Base-by-base conservation (phyloP, 2,797 vertebrate genomes). In the Betta splendens region DNA sequence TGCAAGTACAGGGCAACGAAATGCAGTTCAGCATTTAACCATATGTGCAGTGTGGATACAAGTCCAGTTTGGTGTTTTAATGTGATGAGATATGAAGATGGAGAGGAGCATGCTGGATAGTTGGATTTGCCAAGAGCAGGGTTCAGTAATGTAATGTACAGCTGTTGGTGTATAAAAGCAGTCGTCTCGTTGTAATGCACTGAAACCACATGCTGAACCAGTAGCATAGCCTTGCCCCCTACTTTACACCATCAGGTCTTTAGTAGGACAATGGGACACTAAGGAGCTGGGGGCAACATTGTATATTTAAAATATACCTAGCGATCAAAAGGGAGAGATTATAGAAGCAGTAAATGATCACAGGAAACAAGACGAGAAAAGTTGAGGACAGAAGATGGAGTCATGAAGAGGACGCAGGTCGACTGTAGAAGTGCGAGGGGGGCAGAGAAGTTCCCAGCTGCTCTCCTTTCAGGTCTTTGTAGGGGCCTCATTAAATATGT, bases 401-500 rank as follows among this genome's bases (percentile, higher is more conserved):
- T 52, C 42, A 56, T 10, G 26, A 39, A 7, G 54, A 38, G 52
- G 23, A 42, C 5, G 22, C 52, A 50, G 55, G 31, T 21, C 35
- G 17, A 9, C 28, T 9, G 26, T 28, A 28, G 9, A 10, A 13
- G 7, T 25, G 16, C 43, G n/a, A 25, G 35, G 23, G 48, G 46
- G n/a, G n/a, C 36, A 35, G 32, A 52, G 68, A 46, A 69, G 64
- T 84, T 76, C 69, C 54, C 69, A 71, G 77, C 80, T 78, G 86
- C 77, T 84, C 72, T 79, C 77, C 84, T 89, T 80, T 72, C 77
- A 74, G 64, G 61, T 77, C 83, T 89, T 90, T 91, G 80, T 87
- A 54, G 80, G 77, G 74, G 75, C 54, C 53, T 82, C 66, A 83
- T 91, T 87, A 91, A 91, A 84, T 83, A 91, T 91, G 72, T 39